phyloP scores from a whole-genome alignment of 2,797 vertebrate genomes.

The Phalloptychus januarius region DNA sequence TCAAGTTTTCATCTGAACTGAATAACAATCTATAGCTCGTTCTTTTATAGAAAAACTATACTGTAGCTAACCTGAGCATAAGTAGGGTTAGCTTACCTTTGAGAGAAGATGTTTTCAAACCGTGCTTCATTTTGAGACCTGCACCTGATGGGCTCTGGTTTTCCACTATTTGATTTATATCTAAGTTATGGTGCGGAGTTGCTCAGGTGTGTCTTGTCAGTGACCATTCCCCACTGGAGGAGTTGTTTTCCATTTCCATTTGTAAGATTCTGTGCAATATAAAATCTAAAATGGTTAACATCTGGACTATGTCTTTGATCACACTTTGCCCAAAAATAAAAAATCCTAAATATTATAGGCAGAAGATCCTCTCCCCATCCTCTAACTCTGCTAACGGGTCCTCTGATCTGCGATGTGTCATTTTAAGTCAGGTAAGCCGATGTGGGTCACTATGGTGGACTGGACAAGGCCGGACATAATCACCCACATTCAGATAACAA shows the following conservation, averaged over 20 bases:
- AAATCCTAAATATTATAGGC: conserved; percentile 32
- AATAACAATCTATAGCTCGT: not conserved
- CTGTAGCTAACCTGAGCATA: not conserved
- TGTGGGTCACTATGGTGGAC: conserved; percentile 48
- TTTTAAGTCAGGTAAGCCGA: conserved; percentile 34
- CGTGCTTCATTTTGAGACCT: not conserved
- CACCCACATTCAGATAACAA: conserved; percentile 69
- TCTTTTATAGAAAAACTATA: not conserved
- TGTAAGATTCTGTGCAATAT: not conserved
- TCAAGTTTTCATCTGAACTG: not conserved
- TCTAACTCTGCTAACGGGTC: conserved; percentile 15
- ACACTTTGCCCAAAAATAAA: conserved; percentile 29
- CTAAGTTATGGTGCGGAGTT: not conserved
- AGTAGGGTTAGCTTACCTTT: not conserved
- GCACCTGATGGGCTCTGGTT: not conserved
- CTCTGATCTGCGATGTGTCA: conserved; percentile 22
- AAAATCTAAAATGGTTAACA: not conserved
- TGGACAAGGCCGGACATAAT: conserved; percentile 53
- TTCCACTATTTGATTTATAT: not conserved
- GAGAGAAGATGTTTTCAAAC: not conserved
- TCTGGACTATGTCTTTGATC: conserved; percentile 22
- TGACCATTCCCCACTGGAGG: not conserved
- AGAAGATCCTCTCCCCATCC: not conserved
- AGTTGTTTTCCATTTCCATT: not conserved
- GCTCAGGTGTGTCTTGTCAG: not conserved